Percentiles rank a stretch among this genome's conserved stretches.
Conservation (phyloP, 2,113 vertebrate species). For the Arenaria interpres region DNA sequence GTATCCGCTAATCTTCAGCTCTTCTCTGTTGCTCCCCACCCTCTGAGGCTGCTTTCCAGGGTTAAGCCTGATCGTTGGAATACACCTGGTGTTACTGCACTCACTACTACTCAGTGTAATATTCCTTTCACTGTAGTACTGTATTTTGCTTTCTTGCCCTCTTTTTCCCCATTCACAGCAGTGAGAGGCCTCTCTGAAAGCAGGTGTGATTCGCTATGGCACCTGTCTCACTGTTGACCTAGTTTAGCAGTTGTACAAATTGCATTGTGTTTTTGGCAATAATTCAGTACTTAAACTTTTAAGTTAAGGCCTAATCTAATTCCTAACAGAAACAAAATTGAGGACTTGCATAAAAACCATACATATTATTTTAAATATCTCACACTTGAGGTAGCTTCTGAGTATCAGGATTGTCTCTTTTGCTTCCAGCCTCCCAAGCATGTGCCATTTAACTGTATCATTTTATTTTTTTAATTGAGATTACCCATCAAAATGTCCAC, state of each 20-base stretch:
- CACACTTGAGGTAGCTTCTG: neutral
- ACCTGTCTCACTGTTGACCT: neutral
- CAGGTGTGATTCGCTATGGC: neutral
- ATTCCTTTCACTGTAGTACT: neutral
- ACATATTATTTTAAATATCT: neutral
- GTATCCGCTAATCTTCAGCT: neutral
- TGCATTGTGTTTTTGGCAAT: neutral
- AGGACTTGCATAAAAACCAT: neutral
- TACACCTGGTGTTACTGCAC: neutral
- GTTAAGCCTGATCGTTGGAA: neutral
- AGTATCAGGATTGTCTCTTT: neutral
- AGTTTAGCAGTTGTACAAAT: slow-evolving; percentile 8
- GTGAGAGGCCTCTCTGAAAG: neutral
- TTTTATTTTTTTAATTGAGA: neutral
- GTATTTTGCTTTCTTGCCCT: neutral
- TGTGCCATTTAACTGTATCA: neutral
- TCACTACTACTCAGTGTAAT: neutral
- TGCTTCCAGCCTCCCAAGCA: neutral
- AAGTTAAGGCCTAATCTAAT: neutral
- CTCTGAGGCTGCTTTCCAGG: neutral
- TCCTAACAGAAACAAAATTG: slow-evolving; percentile 5
- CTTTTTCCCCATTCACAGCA: neutral
- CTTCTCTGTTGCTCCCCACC: neutral
- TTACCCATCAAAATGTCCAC: neutral
- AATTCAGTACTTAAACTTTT: neutral